Conservation (phyloP, 2,797 vertebrate species). For the Sarcophilus harrisii region DNA sequence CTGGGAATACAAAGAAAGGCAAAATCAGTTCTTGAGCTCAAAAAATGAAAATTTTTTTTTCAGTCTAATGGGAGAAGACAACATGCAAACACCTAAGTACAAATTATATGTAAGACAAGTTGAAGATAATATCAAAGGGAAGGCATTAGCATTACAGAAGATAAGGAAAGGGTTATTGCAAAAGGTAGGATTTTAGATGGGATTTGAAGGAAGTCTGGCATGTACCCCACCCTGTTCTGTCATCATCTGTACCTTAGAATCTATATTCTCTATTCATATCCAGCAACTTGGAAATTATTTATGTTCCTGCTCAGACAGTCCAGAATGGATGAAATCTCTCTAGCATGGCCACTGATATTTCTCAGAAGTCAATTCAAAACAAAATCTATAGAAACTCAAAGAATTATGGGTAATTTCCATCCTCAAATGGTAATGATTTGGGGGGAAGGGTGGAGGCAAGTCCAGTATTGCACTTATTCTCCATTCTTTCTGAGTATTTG, state of each 20-base stretch:
- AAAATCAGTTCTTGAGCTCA: background rate
- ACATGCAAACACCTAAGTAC: background rate
- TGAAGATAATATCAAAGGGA: background rate
- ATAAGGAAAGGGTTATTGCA: background rate
- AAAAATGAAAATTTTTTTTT: no score
- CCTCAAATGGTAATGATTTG: background rate
- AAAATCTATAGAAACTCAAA: background rate
- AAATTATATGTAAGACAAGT: background rate
- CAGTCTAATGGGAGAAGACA: background rate
- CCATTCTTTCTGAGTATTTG: background rate
- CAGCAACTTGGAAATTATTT: background rate
- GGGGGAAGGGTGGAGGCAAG: background rate
- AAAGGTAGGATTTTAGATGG: background rate
- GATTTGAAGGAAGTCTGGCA: background rate
- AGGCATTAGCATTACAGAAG: background rate
- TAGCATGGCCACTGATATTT: background rate
- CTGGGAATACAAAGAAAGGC: background rate
- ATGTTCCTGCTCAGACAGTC: background rate
- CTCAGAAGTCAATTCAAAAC: background rate
- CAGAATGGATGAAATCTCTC: background rate
- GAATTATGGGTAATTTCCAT: background rate
- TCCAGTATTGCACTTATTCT: background rate
- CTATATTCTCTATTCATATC: background rate
- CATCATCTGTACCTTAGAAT: background rate
- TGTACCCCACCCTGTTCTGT: background rate